These are phyloP conservation scores for Diaperis boleti DNA, from an alignment of 2,888 invertebrate species.

Conservation along the genomic window DNA sequence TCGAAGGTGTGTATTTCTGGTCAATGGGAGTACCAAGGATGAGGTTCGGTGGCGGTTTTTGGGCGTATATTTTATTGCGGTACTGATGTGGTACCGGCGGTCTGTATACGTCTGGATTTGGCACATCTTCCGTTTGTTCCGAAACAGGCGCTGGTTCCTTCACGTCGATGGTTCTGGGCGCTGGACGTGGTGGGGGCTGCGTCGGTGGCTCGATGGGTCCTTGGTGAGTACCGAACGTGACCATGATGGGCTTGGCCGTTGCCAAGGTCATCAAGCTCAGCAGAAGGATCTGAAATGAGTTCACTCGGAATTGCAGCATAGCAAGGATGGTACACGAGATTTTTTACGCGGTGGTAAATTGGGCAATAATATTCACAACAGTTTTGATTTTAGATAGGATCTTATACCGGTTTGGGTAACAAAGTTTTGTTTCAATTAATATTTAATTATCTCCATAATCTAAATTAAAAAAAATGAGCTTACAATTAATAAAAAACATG, in stretches of 20 bases:
- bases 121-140: slow-evolving; percentile 60
- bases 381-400: no score
- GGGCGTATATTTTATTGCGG: slow-evolving; percentile 51
- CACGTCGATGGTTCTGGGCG: slow-evolving; percentile 42
- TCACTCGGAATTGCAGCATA: no score
- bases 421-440: no score
- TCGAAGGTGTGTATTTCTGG: slow-evolving; percentile 58
- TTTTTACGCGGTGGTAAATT: neutral
- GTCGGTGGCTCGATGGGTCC: slow-evolving; percentile 61
- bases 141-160: slow-evolving; percentile 62
- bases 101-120: slow-evolving; percentile 61
- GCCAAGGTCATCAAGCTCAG: slow-evolving; percentile 54
- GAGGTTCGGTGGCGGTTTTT: slow-evolving; percentile 55
- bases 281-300: slow-evolving; percentile 59
- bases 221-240: slow-evolving; percentile 64
- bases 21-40: slow-evolving; percentile 63
- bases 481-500: no score
- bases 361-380: no score
- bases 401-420: no score
- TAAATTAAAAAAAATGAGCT: no score
- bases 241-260: slow-evolving; percentile 61
- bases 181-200: slow-evolving; percentile 24
- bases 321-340: slow-evolving; percentile 4
- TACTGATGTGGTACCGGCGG: slow-evolving; percentile 61
- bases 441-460: no score